These are phyloP conservation scores for Scalopus aquaticus DNA, from an alignment of 2,113 vertebrate species.

Conservation along the genomic window DNA sequence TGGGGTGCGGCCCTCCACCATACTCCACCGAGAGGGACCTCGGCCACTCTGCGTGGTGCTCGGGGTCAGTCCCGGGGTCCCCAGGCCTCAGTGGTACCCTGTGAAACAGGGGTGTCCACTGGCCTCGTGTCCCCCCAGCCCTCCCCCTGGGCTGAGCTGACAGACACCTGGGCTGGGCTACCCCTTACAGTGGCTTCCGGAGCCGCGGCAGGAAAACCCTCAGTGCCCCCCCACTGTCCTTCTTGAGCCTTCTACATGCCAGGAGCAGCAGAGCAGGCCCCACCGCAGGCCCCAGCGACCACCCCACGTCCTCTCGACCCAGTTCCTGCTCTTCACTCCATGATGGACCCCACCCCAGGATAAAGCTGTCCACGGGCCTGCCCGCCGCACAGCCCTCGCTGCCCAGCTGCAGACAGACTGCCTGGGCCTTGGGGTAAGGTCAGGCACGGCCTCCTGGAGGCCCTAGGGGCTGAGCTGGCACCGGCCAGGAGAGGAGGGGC, in stretches of 20 bases:
- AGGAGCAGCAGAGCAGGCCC: neutral
- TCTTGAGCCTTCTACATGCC: neutral
- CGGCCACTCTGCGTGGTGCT: neutral
- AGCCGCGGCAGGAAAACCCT: neutral
- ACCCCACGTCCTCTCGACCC: neutral
- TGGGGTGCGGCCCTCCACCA: rapidly evolving
- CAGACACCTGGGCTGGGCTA: neutral
- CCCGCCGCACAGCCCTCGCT: neutral
- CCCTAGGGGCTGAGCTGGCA: neutral
- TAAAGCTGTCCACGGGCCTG: neutral
- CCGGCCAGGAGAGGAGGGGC: neutral
- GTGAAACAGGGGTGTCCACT: neutral
- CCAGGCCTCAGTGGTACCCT: neutral
- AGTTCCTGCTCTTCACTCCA: neutral
- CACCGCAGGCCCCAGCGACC: neutral
- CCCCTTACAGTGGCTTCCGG: neutral
- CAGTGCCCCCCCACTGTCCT: neutral
- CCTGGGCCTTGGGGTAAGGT: too few relatives aligned
- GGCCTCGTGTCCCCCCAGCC: neutral
- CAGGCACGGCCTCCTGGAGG: neutral
- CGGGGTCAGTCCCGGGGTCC: neutral
- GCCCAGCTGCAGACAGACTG: neutral
- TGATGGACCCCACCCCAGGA: neutral
- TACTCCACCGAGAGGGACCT: neutral
- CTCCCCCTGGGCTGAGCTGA: neutral